Base-by-base conservation (phyloP, 2,797 vertebrate genomes). In the Ara ararauna region DNA sequence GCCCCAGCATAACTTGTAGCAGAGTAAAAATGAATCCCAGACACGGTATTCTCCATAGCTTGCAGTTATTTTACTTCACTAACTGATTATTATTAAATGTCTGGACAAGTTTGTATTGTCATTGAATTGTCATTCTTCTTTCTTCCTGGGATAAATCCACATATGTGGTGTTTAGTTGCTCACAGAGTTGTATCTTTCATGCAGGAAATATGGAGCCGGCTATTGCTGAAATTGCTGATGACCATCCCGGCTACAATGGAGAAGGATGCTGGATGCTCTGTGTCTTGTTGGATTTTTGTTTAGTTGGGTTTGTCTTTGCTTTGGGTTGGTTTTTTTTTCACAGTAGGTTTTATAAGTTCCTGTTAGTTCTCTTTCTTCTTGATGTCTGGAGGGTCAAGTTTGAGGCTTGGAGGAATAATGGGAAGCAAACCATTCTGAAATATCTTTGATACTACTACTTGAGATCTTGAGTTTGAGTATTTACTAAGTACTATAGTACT, bases 11-110 rank as follows among this genome's bases (percentile, higher is more conserved):
- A 79, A 70, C 36, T 81, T 87, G 50, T 51, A 81, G 66, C 60
- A 82, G 66, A 86, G 51, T 48, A 51, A 79, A 93, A 94, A 88
- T 61, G 14, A 86, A 86, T 90, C 64, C 64, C 70, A 60, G n/a
- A 64, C 32, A 38, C 21, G 51, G 30, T 17, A 21, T 71, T 88
- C 47, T 61, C 54, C 26, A 10, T 32, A 85, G 17, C 16, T 93
- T 61, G 61, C 24, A n/a, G 50, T 64, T 70, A 34, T 48, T 91
- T 9, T 65, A 15, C 20, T 54, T 14, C 24, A 48, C 51, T 88
- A n/a, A 66, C 36, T 86, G 60, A 38, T 85, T 66, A 20, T 75
- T 93, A 32, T 65, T 89, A 81, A 48, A 78, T 50, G 29, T 44
- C 76, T 53, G 78, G 54, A 23, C 27, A 12, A 48, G 18, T 67